Conservation (phyloP, 2,797 vertebrate genomes). For the Hydrocynus forskahlii region DNA sequence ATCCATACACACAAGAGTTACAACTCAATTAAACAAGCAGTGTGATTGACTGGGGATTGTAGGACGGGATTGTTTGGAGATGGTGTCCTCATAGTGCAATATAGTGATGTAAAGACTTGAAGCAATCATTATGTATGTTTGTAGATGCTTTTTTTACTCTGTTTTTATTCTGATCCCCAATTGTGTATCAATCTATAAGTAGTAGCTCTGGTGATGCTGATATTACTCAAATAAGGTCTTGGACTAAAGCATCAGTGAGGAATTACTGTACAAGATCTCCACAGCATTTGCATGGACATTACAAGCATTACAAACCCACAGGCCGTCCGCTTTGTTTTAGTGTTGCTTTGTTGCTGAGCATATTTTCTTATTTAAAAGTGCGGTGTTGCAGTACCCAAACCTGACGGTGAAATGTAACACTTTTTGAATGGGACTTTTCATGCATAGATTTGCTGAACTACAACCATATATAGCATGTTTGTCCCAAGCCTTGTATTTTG, state of each 20-base stretch:
- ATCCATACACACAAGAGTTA: slow-evolving; percentile 49
- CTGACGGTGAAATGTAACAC: neutral
- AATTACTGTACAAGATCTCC: neutral
- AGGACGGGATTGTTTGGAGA: neutral
- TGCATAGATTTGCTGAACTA: neutral
- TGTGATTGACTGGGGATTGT: neutral
- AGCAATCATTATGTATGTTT: too few relatives aligned
- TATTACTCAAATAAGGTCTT: neutral
- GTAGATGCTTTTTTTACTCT: too few relatives aligned
- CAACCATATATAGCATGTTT: neutral
- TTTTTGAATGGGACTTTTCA: neutral
- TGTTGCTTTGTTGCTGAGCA: neutral
- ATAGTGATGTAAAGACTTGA: too few relatives aligned
- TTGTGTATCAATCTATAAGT: too few relatives aligned
- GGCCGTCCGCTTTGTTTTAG: neutral
- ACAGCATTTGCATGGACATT: slow-evolving; percentile 5
- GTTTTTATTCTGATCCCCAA: too few relatives aligned
- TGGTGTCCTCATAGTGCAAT: neutral
- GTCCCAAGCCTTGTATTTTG: neutral
- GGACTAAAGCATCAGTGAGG: neutral
- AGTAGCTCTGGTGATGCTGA: too few relatives aligned
- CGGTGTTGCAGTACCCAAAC: neutral
- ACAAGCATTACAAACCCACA: neutral
- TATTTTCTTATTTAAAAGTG: slow-evolving; percentile 12
- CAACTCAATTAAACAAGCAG: slow-evolving; percentile 39